Evolutionary conservation across 2,888 invertebrate genomes (phyloP).

Genomic region (Ectropis crepuscularia): DNA sequence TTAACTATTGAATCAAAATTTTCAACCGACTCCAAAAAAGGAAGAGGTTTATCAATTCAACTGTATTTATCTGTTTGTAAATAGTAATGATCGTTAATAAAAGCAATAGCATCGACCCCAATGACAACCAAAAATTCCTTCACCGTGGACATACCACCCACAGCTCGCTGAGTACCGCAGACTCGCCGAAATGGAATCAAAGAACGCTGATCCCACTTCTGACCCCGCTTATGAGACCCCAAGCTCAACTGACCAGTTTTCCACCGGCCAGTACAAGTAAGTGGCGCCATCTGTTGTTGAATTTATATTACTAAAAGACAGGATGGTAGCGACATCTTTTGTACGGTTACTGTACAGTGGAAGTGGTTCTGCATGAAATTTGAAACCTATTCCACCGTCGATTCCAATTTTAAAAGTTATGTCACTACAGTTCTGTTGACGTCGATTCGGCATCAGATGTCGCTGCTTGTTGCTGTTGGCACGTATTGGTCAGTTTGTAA

Average conservation of each 20-base stretch:
- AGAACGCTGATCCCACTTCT: conserved; percentile 22
- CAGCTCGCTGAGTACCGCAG: conserved; percentile 30
- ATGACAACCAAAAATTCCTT: conserved; percentile 2
- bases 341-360: conserved; percentile 23
- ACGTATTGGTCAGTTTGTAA: conserved; percentile 13
- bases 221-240: conserved; percentile 33
- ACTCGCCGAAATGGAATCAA: conserved; percentile 27
- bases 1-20: no score
- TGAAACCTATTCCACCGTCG: conserved; percentile 10
- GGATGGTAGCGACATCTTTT: conserved; percentile 42
- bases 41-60: no score
- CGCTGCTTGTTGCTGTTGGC: conserved; percentile 31
- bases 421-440: conserved; percentile 42
- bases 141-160: conserved; percentile 28
- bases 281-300: conserved; percentile 45
- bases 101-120: conserved; percentile 13
- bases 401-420: conserved; percentile 20
- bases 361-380: conserved; percentile 5
- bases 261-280: conserved; percentile 33
- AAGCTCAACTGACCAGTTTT: conserved; percentile 35
- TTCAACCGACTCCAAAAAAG: no score
- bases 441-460: conserved; percentile 42
- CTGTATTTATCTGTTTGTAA: neutral
- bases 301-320: conserved; percentile 29
- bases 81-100: neutral